Evolutionary conservation across 2,113 vertebrate species (phyloP), one percentile per base, ranked within the genome.

Genomic region (Podilymbus podiceps): DNA sequence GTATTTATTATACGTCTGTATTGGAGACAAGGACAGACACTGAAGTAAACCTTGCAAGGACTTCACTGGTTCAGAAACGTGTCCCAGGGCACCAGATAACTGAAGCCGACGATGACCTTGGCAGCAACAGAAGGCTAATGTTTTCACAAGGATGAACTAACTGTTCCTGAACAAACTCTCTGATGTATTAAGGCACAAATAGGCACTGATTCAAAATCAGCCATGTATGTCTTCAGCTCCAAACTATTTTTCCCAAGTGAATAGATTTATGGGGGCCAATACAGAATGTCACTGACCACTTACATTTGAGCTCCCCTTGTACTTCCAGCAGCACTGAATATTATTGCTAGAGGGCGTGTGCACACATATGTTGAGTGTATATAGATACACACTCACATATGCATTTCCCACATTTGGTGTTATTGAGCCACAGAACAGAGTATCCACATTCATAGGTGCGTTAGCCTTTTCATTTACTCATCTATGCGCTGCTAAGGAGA

Each of bases 361-460:
- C 55, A 55, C 9, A 25, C 9, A 5, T 2, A 2, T 1, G 11
- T 0, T 8, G 21, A n/a, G 44, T 13, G 8, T 2, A 2, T 3
- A 23, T 15, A 53, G 15, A 13, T 0, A 33, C 6, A 82, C 6
- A 78, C n/a, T 31, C 31, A 46, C 4, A 12, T 2, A 17, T 3
- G 11, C 35, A 35, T 50, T 9, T 73, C 67, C n/a, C 79, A 81
- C 55, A 1, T 11, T 8, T 35, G 72, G 15, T 42, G 13, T 10
- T 40, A 15, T 38, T 21, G 59, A 62, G 49, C 24, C 72, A 40
- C 69, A 75, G 60, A 67, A 8, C 28, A 69, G 19, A 52, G 49
- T 62, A 72, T 5, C 31, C 63, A 31, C 18, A 5, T 33, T 53
- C 71, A 30, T 0, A 6, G 18, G 42, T 38, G 47, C 49, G 18